Conservation (phyloP, 2,113 vertebrate genomes). For the Pelmatolapia mariae region DNA sequence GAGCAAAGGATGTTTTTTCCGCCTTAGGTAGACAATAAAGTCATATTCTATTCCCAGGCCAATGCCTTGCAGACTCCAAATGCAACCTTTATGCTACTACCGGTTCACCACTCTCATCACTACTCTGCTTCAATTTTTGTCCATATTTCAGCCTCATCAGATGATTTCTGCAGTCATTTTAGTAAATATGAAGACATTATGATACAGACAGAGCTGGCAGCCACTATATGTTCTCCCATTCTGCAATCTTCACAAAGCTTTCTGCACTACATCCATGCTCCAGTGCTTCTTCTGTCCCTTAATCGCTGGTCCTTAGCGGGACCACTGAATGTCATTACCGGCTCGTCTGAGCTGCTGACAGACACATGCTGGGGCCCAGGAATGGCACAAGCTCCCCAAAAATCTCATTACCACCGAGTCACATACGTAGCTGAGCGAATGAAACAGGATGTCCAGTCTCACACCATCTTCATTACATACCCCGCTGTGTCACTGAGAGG, state of each 20-base stretch:
- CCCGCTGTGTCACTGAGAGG: conserved; percentile 27
- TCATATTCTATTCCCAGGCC: not conserved
- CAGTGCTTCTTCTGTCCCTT: conserved; percentile 20
- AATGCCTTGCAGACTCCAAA: not conserved
- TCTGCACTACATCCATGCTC: conserved; percentile 13
- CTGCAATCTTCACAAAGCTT: conserved; percentile 6
- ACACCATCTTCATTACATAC: conserved; percentile 50
- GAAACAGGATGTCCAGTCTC: conserved; percentile 32
- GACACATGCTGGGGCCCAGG: conserved; percentile 41
- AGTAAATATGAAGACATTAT: conserved; percentile 49
- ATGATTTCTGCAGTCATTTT: conserved; percentile 1
- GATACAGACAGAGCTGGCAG: not conserved
- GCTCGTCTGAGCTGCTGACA: conserved; percentile 26
- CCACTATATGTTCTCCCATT: not conserved
- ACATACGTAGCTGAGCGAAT: conserved; percentile 18
- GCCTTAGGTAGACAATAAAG: not conserved
- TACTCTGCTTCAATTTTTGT: conserved; percentile 4
- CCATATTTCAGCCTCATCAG: conserved; percentile 18
- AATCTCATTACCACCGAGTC: conserved; percentile 55
- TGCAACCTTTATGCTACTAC: not conserved
- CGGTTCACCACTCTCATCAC: not conserved
- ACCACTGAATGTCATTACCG: conserved; percentile 51
- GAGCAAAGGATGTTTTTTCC: not conserved
- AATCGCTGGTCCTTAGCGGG: conserved; percentile 35
- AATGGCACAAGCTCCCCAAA: conserved; percentile 24